Conservation (phyloP, 2,888 invertebrate genomes). For the Sepioteuthis lessoniana region DNA sequence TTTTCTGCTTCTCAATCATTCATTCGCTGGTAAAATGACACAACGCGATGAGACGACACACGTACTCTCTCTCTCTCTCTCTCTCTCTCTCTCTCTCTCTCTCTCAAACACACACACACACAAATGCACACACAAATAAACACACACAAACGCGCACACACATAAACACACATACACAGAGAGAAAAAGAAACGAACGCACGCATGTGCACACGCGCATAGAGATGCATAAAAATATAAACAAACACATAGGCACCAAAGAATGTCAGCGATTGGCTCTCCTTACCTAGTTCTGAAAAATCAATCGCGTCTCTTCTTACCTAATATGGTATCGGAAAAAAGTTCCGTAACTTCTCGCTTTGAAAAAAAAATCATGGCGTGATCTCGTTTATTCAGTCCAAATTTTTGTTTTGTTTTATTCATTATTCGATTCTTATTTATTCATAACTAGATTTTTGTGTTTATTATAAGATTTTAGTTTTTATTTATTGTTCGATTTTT, state of each 20-base stretch:
- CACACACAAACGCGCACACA: not conserved
- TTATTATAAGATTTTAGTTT: too few species aligned
- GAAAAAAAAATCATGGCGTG: not conserved
- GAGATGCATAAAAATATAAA: not conserved
- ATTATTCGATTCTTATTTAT: too few species aligned
- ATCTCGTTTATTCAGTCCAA: too few species aligned
- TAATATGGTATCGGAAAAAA: not conserved
- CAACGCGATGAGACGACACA: not conserved
- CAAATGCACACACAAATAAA: not conserved
- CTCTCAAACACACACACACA: too few species aligned
- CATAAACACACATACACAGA: not conserved
- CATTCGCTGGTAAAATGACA: not conserved
- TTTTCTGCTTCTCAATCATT: not conserved
- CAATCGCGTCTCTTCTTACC: not conserved
- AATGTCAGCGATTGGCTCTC: not conserved
- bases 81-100: too few species aligned
- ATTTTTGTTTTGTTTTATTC: too few species aligned
- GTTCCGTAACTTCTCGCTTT: not conserved
- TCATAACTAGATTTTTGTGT: too few species aligned
- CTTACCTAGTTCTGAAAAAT: not conserved
- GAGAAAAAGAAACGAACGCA: too few species aligned
- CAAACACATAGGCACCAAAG: not conserved
- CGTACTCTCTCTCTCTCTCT: too few species aligned
- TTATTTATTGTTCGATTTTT: too few species aligned
- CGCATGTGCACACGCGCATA: too few species aligned